Conservation (phyloP, 1,140 invertebrate species). For the Brachionus koreanus region DNA sequence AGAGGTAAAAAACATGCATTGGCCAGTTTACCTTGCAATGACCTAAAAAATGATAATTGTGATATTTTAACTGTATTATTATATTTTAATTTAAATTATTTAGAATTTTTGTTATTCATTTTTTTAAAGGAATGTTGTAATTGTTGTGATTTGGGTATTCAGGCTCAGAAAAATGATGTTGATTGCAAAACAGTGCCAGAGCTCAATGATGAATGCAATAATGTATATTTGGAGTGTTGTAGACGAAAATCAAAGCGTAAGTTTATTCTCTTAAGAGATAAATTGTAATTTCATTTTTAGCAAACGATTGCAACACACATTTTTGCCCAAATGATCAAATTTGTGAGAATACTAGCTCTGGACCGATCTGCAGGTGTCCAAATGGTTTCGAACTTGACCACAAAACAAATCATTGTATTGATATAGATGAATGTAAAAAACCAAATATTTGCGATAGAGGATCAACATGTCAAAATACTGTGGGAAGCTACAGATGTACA, state of each 20-base stretch:
- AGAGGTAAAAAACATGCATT: constrained; percentile 50
- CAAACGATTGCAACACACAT: constrained; percentile 29
- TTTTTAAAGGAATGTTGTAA: constrained; percentile 54
- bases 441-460: constrained; percentile 56
- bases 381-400: neutral
- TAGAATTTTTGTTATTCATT: neutral
- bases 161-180: constrained; percentile 46
- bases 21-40: constrained; percentile 47
- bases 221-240: constrained; percentile 52
- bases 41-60: constrained; percentile 44
- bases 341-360: neutral
- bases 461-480: constrained; percentile 55
- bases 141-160: constrained; percentile 53
- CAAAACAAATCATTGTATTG: constrained; percentile 47
- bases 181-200: constrained; percentile 46
- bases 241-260: constrained; percentile 40
- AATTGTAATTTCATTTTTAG: neutral
- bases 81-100: neutral
- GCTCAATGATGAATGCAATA: constrained; percentile 52
- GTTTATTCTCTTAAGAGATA: neutral
- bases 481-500: constrained; percentile 50
- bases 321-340: constrained; percentile 39
- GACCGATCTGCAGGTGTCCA: constrained; percentile 27
- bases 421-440: constrained; percentile 62
- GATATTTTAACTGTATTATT: constrained; percentile 27